A percentile compares a stretch with the other conserved stretches of the same genome.
Conservation (phyloP, 2,797 vertebrate species). For the Hippocampus kuda region DNA sequence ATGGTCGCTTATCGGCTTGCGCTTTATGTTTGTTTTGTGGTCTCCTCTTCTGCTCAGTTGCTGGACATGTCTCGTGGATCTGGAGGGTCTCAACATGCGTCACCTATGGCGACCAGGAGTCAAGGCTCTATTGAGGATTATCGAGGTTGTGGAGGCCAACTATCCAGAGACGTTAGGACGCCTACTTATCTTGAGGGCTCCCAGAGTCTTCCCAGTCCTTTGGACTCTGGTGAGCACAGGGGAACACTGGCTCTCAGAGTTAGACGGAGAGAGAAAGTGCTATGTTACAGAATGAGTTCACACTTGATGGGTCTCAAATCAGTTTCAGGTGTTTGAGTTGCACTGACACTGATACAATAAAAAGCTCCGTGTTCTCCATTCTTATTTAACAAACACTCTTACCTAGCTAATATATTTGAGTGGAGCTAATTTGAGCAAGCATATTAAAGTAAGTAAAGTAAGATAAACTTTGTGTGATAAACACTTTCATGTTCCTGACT, state of each 20-base stretch:
- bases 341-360: not conserved
- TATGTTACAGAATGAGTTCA: not conserved
- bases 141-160: slow-evolving; percentile 81
- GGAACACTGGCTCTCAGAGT: not conserved
- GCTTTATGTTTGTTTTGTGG: not conserved
- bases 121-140: slow-evolving; percentile 84
- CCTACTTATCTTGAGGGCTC: slow-evolving; percentile 83
- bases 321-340: not conserved
- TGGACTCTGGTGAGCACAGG: slow-evolving; percentile 86
- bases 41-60: slow-evolving; percentile 51
- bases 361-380: not conserved
- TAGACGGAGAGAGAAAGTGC: not conserved
- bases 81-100: slow-evolving; percentile 93
- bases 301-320: not conserved
- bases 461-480: not conserved
- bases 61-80: slow-evolving; percentile 93
- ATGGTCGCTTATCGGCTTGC: not conserved
- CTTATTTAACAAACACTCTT: not conserved
- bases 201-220: slow-evolving; percentile 88
- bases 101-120: slow-evolving; percentile 92
- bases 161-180: slow-evolving; percentile 78
- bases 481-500: slow-evolving; percentile 4
- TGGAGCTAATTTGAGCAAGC: not conserved
- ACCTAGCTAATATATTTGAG: not conserved
- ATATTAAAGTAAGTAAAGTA: not conserved